phyloP scores from a whole-genome alignment of 2,888 invertebrate genomes.

The Hydropsyche betteni region DNA sequence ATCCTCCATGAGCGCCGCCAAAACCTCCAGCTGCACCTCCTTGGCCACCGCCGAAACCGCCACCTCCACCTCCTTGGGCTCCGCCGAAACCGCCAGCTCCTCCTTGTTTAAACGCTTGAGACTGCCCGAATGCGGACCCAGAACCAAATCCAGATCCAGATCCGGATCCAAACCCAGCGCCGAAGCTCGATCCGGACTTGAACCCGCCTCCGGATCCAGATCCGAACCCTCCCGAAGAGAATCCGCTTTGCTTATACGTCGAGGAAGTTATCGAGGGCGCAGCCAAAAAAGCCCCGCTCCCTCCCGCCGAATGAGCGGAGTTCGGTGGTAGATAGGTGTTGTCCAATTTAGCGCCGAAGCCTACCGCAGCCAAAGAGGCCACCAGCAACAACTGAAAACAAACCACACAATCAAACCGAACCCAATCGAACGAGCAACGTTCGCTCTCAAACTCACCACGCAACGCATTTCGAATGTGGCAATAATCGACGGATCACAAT shows the following conservation, averaged over 20 bases:
- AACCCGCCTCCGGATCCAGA: not conserved
- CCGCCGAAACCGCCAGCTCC: conserved; percentile 18
- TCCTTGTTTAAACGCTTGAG: conserved; percentile 36
- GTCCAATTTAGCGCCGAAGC: conserved; percentile 59
- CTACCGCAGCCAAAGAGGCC: conserved; percentile 44
- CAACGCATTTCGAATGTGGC: conserved; percentile 6
- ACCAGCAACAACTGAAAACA: conserved; percentile 5
- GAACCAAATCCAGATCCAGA: not conserved
- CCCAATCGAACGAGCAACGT: not conserved
- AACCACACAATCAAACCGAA: not conserved
- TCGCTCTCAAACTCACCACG: not conserved
- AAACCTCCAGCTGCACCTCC: not conserved
- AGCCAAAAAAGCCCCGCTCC: conserved; percentile 55
- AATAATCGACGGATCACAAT: no score
- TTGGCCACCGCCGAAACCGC: no score
- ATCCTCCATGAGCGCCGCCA: conserved; percentile 8
- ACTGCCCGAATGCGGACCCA: conserved; percentile 28
- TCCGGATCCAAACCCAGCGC: not conserved
- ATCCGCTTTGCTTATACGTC: conserved; percentile 48
- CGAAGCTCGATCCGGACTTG: not conserved
- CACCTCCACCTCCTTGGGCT: not conserved
- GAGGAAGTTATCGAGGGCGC: conserved; percentile 52
- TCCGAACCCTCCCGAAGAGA: conserved; percentile 43
- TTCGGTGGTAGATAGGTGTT: conserved; percentile 63
- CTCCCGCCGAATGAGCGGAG: conserved; percentile 59